Evolutionary conservation across 2,113 vertebrate species (phyloP).

Genomic region (Dissostichus mawsoni): DNA sequence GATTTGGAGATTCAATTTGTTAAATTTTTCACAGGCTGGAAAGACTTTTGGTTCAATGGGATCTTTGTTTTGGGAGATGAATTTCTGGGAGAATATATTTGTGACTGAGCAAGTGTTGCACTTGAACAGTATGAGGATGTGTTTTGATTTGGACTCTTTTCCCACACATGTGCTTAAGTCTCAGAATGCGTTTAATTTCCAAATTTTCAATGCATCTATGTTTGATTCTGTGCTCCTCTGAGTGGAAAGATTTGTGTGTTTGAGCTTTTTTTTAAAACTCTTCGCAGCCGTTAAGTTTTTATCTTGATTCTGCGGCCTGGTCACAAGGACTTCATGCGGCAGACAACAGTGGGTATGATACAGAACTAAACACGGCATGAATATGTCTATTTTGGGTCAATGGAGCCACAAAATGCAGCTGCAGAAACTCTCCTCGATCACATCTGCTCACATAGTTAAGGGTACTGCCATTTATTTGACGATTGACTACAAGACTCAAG

Average conservation of each 20-base stretch:
- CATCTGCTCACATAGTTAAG: constrained; percentile 26
- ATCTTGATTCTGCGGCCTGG: constrained; percentile 64
- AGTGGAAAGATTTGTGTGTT: constrained; percentile 26
- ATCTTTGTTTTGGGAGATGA: constrained; percentile 47
- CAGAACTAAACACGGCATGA: constrained; percentile 56
- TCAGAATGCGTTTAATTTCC: neutral
- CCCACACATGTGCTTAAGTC: neutral
- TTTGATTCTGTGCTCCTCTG: constrained; percentile 1
- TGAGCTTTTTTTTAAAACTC: constrained; percentile 1
- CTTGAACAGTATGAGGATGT: neutral
- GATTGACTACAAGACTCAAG: constrained; percentile 22
- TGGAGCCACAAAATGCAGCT: constrained; percentile 34
- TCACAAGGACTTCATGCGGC: constrained; percentile 69
- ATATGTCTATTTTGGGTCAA: constrained; percentile 53
- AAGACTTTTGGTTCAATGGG: constrained; percentile 45
- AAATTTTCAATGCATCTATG: constrained; percentile 4
- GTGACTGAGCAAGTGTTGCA: neutral
- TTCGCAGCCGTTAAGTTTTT: constrained; percentile 12
- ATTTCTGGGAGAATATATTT: constrained; percentile 2
- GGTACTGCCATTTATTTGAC: constrained; percentile 8
- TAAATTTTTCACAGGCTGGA: constrained; percentile 31
- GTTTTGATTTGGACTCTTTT: neutral
- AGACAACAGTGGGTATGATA: constrained; percentile 56
- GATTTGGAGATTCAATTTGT: constrained; percentile 63
- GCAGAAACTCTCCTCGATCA: constrained; percentile 15